phyloP scores from a whole-genome alignment of 2,113 vertebrate species.

The Siphamia tubifer region DNA sequence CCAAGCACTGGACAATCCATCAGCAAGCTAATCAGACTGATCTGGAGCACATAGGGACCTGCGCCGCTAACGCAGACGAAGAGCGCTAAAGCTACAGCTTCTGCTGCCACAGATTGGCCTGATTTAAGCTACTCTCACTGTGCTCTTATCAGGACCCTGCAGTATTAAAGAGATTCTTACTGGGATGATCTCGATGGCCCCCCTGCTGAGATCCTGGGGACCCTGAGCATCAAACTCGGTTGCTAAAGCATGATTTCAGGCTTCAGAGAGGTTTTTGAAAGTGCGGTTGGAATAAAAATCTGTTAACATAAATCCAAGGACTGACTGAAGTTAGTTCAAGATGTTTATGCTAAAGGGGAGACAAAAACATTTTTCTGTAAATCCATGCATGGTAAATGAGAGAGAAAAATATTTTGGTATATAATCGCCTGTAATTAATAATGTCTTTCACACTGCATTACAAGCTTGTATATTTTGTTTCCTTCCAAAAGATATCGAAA shows the following conservation, averaged over 20 bases:
- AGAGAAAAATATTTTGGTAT: neutral
- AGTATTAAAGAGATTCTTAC: conserved; percentile 64
- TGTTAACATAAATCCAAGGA: conserved; percentile 5
- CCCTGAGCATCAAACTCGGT: conserved; percentile 22
- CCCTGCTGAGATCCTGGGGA: conserved; percentile 52
- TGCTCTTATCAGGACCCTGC: conserved; percentile 57
- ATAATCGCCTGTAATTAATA: neutral
- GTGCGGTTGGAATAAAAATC: conserved; percentile 1
- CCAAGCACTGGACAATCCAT: conserved; percentile 63
- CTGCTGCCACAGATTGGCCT: conserved; percentile 55
- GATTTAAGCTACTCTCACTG: conserved; percentile 63
- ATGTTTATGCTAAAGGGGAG: conserved; percentile 13
- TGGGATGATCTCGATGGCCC: conserved; percentile 58
- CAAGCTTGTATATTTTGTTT: no score
- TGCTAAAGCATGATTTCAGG: conserved; percentile 11
- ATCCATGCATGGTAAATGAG: neutral
- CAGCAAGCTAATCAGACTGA: conserved; percentile 73
- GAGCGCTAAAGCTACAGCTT: conserved; percentile 43
- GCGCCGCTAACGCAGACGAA: conserved; percentile 26
- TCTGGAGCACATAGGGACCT: conserved; percentile 52
- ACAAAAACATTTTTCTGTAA: neutral
- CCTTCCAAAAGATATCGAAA: neutral
- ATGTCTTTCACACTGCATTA: neutral
- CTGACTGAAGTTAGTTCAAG: neutral
- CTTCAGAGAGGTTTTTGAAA: conserved; percentile 37